Base-by-base conservation (phyloP, 1,140 invertebrate species). In the Drosophila sturtevanti region DNA sequence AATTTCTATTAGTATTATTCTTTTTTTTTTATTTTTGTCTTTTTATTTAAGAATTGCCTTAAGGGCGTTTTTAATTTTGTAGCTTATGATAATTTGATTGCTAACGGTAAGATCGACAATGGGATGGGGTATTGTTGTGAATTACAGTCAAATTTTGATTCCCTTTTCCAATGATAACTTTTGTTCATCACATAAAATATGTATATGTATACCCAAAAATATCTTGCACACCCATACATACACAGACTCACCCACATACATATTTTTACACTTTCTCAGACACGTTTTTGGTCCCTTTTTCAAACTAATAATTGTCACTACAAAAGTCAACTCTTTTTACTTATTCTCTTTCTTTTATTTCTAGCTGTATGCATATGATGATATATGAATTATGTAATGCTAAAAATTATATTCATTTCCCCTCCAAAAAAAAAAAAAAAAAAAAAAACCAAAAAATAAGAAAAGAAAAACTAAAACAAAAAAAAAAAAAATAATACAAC, bases 291-390 rank as follows among this genome's bases (percentile, higher is more conserved):
- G 16, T 4, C 54, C 54, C 14, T 56, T 52, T 52, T 16, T 27
- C 22, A 34, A 56, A 34, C 31, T 18, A 56, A 34, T 34, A 56
- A 56, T 34, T 14, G 31, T 56, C 27, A 56, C 31, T 56, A 34
- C 24, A 62, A 38, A 63, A 41, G 52, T 54, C 72, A 80, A 75
- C 66, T 59, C 52, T 89, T 63, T 81, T 75, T 72, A 84, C 68
- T 61, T 89, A 82, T 82, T 87, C 64, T 87, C 73, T 77, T 89
- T 82, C 77, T 82, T 89, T 80, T 81, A 77, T 84, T 89, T 89
- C 85, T 89, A 89, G 85, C 80, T 74, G 67, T 89, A 84, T 89
- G 84, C 76, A 84, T 84, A 77, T 75, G 85, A 89, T 80, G 84
- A 89, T 67, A 67, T 87, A 73, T 87, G 79, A 89, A 68, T 87